Base-by-base conservation (phyloP, 2,797 vertebrate species). In the Linurgus olivaceus region DNA sequence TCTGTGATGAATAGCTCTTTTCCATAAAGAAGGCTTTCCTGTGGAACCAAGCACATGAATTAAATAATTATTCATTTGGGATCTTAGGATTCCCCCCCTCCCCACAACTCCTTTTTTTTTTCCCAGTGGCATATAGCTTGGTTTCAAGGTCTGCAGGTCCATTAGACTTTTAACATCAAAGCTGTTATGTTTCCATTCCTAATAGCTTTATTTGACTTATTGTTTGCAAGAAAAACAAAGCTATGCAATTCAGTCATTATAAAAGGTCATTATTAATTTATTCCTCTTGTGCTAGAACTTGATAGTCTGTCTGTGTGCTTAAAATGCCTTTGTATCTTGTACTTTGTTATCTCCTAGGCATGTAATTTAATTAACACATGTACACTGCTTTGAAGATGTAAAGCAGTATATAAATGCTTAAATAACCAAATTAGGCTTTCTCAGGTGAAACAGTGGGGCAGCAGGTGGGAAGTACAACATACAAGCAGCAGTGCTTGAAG, bases 251-350 rank as follows among this genome's bases (percentile, higher is more conserved):
- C 92, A 96, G 79, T 96, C 83, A 89, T 83, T 89, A 87, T 86
- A 80, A 93, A 96, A 94, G 74, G 84, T 68, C 79, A 94, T 96
- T 96, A 96, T 96, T 96, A 96, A 96, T 96, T 97, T 97, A 96
- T 96, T 94, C 91, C 50, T 94, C 65, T 88, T 96, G n/a, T 4
- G 19, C 87, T 92, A 96, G 77, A 94, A 87, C 78, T 96, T 94
- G 82, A 94, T 96, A 78, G 78, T 82, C 92, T 96, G 96, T 94
- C 93, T 96, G 45, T 92, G 70, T 92, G 47, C 42, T 93, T 93
- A 96, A 96, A 96, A 91, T 93, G 93, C 65, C 73, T 96, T 97
- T 96, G 80, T 91, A 76, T 88, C 88, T 91, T 86, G 51, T 91
- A 94, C 88, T 96, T 97, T 96, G 94, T 96, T 96, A 96, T 96